phyloP scores from a whole-genome alignment of 1,140 invertebrate species.

The Mylabris phalerata region DNA sequence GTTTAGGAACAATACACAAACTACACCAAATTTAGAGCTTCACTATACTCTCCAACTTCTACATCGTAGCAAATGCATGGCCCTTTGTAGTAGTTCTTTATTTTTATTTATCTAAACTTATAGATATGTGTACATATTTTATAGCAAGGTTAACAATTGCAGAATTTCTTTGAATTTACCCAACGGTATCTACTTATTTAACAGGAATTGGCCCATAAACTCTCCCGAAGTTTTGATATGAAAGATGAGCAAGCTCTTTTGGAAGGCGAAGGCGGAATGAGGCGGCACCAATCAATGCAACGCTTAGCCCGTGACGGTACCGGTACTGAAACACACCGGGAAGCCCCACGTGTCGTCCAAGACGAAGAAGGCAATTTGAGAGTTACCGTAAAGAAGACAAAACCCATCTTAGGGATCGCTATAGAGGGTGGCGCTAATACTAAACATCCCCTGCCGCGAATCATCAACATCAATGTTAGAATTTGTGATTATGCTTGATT shows the following conservation, averaged over 20 bases:
- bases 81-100: too few relatives aligned
- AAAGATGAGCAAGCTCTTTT: conserved; percentile 69
- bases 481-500: not conserved
- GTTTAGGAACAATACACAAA: too few relatives aligned
- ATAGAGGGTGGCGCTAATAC: conserved; percentile 96
- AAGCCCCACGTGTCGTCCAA: conserved; percentile 54
- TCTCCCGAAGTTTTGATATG: conserved; percentile 78
- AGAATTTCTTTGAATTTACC: too few relatives aligned
- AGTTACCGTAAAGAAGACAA: conserved; percentile 83
- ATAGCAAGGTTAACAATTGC: too few relatives aligned
- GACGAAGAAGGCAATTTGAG: conserved; percentile 80
- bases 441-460: conserved; percentile 85
- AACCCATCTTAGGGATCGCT: conserved; percentile 89
- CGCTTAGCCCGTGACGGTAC: conserved; percentile 45
- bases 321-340: conserved; percentile 47
- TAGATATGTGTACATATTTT: too few relatives aligned
- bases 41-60: too few relatives aligned
- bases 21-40: too few relatives aligned
- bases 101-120: too few relatives aligned
- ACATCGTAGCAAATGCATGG: too few relatives aligned
- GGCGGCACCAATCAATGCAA: conserved; percentile 62
- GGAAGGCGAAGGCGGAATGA: conserved; percentile 56
- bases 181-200: conserved; percentile 1
- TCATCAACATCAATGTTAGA: conserved; percentile 86
- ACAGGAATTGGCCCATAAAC: conserved; percentile 77